These are phyloP conservation scores for Brenthis ino DNA, from an alignment of 2,888 invertebrate species.

Conservation along the genomic window DNA sequence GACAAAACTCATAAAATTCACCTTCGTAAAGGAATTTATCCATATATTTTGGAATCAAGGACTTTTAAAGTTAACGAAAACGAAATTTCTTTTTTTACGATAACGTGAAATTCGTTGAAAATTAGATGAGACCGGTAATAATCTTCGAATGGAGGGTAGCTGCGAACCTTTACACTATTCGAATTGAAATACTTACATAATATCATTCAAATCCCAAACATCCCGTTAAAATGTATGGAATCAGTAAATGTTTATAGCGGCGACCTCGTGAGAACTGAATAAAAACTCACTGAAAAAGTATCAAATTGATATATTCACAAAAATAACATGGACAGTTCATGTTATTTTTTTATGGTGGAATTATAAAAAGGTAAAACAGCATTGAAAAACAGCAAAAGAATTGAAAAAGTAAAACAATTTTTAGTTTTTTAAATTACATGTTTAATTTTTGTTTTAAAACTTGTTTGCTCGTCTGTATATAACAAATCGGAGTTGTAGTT, in stretches of 20 bases:
- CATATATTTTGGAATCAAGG: neutral
- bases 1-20: too few relatives aligned
- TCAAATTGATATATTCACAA: neutral
- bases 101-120: neutral
- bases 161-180: conserved; percentile 3
- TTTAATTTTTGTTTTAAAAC: too few relatives aligned
- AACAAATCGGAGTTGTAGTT: too few relatives aligned
- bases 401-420: too few relatives aligned
- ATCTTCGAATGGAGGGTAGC: neutral
- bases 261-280: neutral
- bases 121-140: neutral
- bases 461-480: too few relatives aligned
- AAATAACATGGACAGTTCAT: too few relatives aligned
- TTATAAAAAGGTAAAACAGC: too few relatives aligned
- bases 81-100: neutral
- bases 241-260: conserved; percentile 15
- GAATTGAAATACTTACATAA: conserved; percentile 17
- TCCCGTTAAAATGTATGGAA: conserved; percentile 4
- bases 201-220: conserved; percentile 11
- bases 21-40: too few relatives aligned
- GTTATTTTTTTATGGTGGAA: too few relatives aligned
- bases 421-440: too few relatives aligned
- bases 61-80: neutral
- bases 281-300: neutral
- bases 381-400: too few relatives aligned